phyloP scores from a whole-genome alignment of 2,797 vertebrate genomes.

The Catostomus latipinnis region DNA sequence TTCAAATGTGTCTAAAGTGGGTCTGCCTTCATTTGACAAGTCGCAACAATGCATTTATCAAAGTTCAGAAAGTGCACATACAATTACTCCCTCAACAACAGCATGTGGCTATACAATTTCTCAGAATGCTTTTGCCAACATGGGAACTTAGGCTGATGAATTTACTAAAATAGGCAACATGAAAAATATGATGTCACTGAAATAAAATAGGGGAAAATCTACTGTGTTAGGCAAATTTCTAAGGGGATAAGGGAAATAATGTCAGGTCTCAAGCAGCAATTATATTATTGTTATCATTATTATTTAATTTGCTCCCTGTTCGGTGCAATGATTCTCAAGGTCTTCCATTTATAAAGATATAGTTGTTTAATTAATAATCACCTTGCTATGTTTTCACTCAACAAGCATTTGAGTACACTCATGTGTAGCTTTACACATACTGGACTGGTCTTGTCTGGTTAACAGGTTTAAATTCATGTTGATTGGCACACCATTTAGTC shows the following conservation, averaged over 20 bases:
- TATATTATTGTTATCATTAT: too few relatives aligned
- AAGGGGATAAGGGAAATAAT: too few relatives aligned
- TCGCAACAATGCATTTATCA: constrained; percentile 74
- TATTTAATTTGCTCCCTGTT: too few relatives aligned
- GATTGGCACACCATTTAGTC: constrained; percentile 15
- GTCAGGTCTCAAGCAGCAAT: too few relatives aligned
- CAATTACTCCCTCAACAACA: constrained; percentile 75
- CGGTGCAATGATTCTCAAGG: background rate
- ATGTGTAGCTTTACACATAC: background rate
- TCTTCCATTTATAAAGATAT: background rate
- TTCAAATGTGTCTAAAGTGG: constrained; percentile 70
- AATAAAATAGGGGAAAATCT: too few relatives aligned
- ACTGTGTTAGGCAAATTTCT: too few relatives aligned
- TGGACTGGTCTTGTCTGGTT: background rate
- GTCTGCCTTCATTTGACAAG: constrained; percentile 66
- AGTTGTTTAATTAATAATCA: background rate
- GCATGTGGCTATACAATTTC: constrained; percentile 59
- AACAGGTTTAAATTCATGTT: constrained; percentile 31
- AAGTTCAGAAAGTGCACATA: constrained; percentile 70
- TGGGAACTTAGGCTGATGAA: constrained; percentile 11
- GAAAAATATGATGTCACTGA: too few relatives aligned
- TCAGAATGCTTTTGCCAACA: constrained; percentile 48
- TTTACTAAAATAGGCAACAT: background rate
- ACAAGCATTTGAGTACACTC: background rate
- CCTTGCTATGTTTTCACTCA: background rate